A percentile compares a stretch with the other conserved stretches of the same genome.
These are phyloP conservation scores for Notocelia uddmanniana DNA, from an alignment of 2,888 invertebrate genomes.

Conservation along the genomic window DNA sequence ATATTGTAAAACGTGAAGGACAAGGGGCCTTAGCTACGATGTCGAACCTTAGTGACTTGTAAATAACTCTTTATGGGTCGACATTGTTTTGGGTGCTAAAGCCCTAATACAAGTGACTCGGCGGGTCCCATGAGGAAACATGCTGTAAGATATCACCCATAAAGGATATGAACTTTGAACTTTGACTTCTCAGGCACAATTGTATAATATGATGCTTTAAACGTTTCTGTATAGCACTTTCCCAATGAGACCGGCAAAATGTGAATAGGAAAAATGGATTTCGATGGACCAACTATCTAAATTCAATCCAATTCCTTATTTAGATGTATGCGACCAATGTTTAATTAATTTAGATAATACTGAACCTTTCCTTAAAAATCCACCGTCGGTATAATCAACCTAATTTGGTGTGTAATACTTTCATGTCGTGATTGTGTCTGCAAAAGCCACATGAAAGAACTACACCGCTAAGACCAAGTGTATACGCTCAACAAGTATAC, in stretches of 20 bases:
- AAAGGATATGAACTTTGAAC: constrained; percentile 15
- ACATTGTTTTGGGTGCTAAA: constrained; percentile 7
- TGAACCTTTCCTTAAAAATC: constrained; percentile 60
- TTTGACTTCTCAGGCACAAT: constrained; percentile 26
- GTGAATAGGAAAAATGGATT: constrained; percentile 72
- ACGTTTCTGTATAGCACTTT: neutral
- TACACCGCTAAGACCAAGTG: constrained; percentile 7
- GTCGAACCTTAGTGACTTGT: neutral
- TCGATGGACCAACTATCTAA: constrained; percentile 65
- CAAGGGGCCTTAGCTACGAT: constrained; percentile 20
- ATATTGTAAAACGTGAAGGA: constrained; percentile 41
- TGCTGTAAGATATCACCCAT: constrained; percentile 7
- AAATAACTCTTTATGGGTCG: neutral
- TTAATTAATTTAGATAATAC: constrained; percentile 59
- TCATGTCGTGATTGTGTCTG: neutral
- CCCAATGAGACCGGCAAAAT: constrained; percentile 47
- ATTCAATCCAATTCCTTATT: constrained; percentile 65
- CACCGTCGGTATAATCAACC: constrained; percentile 49
- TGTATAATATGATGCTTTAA: constrained; percentile 1
- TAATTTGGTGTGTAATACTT: neutral
- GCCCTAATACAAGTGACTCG: constrained; percentile 39
- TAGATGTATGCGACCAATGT: constrained; percentile 67
- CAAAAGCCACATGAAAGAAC: constrained; percentile 14
- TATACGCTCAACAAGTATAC: neutral
- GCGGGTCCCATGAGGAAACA: constrained; percentile 24